Conservation (phyloP, 2,888 invertebrate genomes). For the Drosophila formosana region DNA sequence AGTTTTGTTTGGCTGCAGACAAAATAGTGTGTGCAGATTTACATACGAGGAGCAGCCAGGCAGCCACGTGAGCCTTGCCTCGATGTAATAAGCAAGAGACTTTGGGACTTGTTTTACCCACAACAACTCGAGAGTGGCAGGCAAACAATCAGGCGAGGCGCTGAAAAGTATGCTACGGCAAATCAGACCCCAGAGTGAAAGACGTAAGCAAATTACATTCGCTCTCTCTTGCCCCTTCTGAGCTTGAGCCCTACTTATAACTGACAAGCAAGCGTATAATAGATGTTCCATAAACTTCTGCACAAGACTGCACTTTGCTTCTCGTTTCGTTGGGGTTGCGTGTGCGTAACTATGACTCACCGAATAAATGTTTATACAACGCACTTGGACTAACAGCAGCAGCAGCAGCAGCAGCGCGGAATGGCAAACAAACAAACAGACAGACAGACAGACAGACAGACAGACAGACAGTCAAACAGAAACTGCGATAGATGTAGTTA, state of each 20-base stretch:
- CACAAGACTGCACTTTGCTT: conserved; percentile 19
- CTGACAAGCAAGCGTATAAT: conserved; percentile 52
- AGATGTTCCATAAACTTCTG: conserved; percentile 44
- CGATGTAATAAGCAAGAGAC: conserved; percentile 74
- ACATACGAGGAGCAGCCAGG: conserved; percentile 41
- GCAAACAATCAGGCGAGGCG: conserved; percentile 59
- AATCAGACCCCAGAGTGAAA: conserved; percentile 70
- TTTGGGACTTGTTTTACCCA: conserved; percentile 64
- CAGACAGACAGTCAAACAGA: conserved; percentile 17
- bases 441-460: conserved; percentile 1
- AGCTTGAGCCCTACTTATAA: conserved; percentile 26
- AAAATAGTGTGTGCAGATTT: conserved; percentile 62
- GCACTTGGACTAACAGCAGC: conserved; percentile 56
- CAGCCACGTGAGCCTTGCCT: conserved; percentile 52
- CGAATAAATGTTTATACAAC: conserved; percentile 71
- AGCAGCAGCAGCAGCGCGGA: conserved; percentile 44
- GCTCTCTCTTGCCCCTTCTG: not conserved
- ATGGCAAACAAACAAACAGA: conserved; percentile 32
- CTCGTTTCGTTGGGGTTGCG: not conserved
- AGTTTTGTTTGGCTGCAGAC: conserved; percentile 41
- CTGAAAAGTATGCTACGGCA: conserved; percentile 61
- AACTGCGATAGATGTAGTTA: conserved; percentile 67
- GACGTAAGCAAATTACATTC: conserved; percentile 62
- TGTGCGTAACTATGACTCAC: conserved; percentile 44
- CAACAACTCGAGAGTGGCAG: conserved; percentile 37